Evolutionary conservation across 2,797 vertebrate species (phyloP), one percentile per base, ranked within the genome.

Genomic region (Vespertilio murinus): DNA sequence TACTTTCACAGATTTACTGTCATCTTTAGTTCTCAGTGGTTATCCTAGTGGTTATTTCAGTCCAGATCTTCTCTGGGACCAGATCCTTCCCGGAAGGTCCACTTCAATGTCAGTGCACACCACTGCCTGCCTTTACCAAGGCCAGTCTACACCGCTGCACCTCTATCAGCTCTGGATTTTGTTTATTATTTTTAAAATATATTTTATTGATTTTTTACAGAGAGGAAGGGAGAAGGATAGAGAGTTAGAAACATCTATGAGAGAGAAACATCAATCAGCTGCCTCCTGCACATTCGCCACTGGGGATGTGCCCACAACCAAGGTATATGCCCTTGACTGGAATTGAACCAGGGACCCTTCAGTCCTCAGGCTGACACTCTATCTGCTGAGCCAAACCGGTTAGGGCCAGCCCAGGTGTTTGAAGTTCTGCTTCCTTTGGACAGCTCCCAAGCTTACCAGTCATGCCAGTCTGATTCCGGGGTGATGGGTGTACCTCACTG

Each of bases 381-480:
- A 52, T 52, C 52, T 18, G 8, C 6, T 8, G 52, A 52, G 52
- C 2, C 52, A 52, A 52, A 52, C 52, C 6, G 3, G 52, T 52
- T 52, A 52, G 45, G 45, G 13, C 45, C 16, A 69, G 28, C 6
- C 52, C 35, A 88, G 13, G 49, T 33, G 17, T 93, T 81, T 90
- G 52, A 61, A 94, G 40, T 82, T 95, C 65, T 92, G 6, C 56
- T 94, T 95, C 35, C 47, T 89, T 80, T 83, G 54, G 52, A 56
- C 10, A 81, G 30, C 79, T 83, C 70, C 40, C 38, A 91, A 12
- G 91, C 83, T 89, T 94, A 90, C 6, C 56, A 52, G 13, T 38
- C 74, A 9, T 17, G 42, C 14, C 59, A 23, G 28, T 77, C 47
- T 80, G 28, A 80, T 80, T 56, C 22, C 18, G 78, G 75, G n/a